phyloP scores from a whole-genome alignment of 2,113 vertebrate species.

The Callocephalon fimbriatum region DNA sequence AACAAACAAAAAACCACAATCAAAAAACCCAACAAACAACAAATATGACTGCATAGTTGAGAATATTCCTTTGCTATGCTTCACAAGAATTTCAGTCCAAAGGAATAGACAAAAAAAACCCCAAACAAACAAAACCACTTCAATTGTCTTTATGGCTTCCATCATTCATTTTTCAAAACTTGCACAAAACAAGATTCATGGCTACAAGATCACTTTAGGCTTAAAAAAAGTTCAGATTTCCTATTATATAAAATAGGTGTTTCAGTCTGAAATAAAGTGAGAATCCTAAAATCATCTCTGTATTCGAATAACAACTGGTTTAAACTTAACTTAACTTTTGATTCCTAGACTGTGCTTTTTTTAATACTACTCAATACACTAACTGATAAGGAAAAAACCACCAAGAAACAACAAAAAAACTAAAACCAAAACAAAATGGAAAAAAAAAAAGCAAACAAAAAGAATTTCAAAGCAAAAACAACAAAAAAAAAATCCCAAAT shows the following conservation, averaged over 20 bases:
- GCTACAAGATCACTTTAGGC: background rate
- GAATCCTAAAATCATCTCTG: background rate
- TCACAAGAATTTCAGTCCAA: background rate
- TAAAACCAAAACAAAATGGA: too few species aligned
- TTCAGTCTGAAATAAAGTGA: background rate
- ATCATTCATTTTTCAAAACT: background rate
- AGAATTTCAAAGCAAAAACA: too few species aligned
- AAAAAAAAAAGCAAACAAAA: background rate
- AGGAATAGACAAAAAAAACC: fast-evolving
- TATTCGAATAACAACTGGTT: background rate
- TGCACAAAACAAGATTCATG: background rate
- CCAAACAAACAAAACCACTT: background rate
- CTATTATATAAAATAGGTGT: background rate
- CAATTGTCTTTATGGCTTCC: background rate
- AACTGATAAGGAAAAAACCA: background rate
- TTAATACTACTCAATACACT: background rate
- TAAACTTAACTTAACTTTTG: background rate
- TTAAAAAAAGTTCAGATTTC: background rate
- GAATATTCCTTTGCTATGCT: background rate
- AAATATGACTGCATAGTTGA: background rate
- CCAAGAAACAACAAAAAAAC: fast-evolving
- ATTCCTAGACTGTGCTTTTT: background rate
- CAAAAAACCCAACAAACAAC: background rate
- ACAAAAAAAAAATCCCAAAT: background rate
- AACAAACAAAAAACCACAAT: background rate